A percentile compares a stretch with the other conserved stretches of the same genome.
Conservation (phyloP, 2,888 invertebrate genomes). For the Melipona bicolor region DNA sequence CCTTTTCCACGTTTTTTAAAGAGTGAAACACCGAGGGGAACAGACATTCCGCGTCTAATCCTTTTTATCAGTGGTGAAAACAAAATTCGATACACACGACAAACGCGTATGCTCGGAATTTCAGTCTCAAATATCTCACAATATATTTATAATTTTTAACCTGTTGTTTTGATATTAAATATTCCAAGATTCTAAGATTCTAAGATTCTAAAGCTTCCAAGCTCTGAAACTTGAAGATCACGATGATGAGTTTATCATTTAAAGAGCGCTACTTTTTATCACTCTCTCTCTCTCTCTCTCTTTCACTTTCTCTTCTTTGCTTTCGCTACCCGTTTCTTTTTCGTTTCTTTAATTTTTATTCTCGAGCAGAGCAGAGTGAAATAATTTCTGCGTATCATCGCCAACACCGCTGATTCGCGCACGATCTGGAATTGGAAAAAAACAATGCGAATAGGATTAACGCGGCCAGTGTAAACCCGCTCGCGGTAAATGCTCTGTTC, state of each 20-base stretch:
- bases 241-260: too few relatives aligned
- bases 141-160: too few relatives aligned
- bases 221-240: too few relatives aligned
- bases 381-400: slow-evolving; percentile 35
- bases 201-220: too few relatives aligned
- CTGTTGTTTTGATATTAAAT: too few relatives aligned
- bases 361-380: background rate
- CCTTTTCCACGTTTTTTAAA: slow-evolving; percentile 1
- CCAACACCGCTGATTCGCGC: slow-evolving; percentile 56
- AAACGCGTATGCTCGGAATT: background rate
- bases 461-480: slow-evolving; percentile 55
- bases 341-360: background rate
- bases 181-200: too few relatives aligned
- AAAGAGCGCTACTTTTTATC: background rate
- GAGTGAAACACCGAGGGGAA: background rate
- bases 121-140: too few relatives aligned
- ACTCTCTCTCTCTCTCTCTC: background rate
- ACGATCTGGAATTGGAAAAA: slow-evolving; percentile 63
- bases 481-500: slow-evolving; percentile 48
- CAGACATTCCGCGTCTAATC: background rate
- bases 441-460: slow-evolving; percentile 68
- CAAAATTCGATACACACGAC: background rate
- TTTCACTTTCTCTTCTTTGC: background rate
- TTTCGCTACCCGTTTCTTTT: background rate
- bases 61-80: background rate